Evolutionary conservation across 2,113 vertebrate species (phyloP), one percentile per base, ranked within the genome.

Genomic region (Lampris incognitus): DNA sequence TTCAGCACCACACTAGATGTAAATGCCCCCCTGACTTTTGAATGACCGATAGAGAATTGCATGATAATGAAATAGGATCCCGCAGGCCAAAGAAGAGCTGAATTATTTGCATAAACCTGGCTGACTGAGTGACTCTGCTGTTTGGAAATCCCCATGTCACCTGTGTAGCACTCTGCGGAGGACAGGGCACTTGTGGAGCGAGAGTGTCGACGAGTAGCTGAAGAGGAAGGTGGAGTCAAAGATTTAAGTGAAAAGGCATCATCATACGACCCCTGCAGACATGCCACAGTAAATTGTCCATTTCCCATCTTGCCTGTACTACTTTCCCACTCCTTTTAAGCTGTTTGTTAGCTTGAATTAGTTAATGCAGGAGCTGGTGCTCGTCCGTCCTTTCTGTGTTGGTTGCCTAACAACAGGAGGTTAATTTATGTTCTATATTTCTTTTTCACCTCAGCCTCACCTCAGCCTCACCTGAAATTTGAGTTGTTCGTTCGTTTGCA

Each of bases 181-280:
- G 94, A 95, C 94, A 98, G 95, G 66, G 97, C 96, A 90, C 97
- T 97, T 87, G 97, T 97, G 5, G 96, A 97, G 88, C 96, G 95
- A 90, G 96, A 97, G 88, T 97, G 96, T 81, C 95, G 96, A 68
- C 95, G 95, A 88, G 96, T 96, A 66, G 93, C 97, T 98, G 95
- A 50, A 94, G 82, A 75, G 63, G 63, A 74, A 82, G 24, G 24
- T 24, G 24, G 24, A 41, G 72, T 55, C 1, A 64, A 7, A 71
- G 74, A 78, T 44, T 70, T 57, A 58, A 13, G 54, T 63, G 63
- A 82, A 24, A 24, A 24, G 24, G 24, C 24, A 24, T 24, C 13
- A 50, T 37, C 38, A 39, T 51, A 13, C 50, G n/a, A 11, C 4
- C 5, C 1, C 38, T 44, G 40, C 41, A 7, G 60, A 5, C 1